Percentiles rank a stretch among this genome's conserved stretches.
phyloP scores from a whole-genome alignment of 2,888 invertebrate genomes.

The Apamea crenata region DNA sequence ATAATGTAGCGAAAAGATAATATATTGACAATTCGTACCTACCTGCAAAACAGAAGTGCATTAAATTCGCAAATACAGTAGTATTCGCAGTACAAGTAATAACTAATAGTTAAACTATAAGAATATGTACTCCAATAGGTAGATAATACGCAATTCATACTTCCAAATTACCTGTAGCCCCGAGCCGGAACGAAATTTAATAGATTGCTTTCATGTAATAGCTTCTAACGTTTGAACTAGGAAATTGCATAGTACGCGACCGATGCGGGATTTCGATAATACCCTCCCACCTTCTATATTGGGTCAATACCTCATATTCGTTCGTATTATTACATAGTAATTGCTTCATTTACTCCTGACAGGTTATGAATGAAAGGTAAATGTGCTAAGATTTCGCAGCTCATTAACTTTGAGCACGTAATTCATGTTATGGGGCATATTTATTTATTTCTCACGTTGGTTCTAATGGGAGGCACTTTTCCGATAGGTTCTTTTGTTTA shows the following conservation, averaged over 20 bases:
- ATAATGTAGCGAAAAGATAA: not conserved
- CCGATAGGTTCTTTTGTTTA: constrained; percentile 8
- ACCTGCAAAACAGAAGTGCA: not conserved
- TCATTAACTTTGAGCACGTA: constrained; percentile 46
- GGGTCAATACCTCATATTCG: constrained; percentile 47
- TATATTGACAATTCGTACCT: not conserved
- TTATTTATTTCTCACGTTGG: constrained; percentile 41
- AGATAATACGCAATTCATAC: constrained; percentile 44
- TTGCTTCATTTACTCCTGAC: constrained; percentile 60
- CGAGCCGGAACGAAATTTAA: constrained; percentile 64
- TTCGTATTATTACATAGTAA: constrained; percentile 47
- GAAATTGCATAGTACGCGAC: constrained; percentile 70
- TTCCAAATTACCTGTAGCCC: constrained; percentile 53
- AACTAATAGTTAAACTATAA: constrained; percentile 17
- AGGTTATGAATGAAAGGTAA: constrained; percentile 48
- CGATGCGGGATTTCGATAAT: constrained; percentile 57
- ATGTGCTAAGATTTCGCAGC: constrained; percentile 44
- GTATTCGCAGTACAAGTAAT: not conserved
- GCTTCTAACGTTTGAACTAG: constrained; percentile 69
- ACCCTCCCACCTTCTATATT: constrained; percentile 32
- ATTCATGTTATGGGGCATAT: constrained; percentile 32
- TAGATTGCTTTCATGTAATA: constrained; percentile 72
- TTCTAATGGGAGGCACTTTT: constrained; percentile 22
- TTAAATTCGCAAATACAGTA: not conserved
- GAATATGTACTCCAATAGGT: constrained; percentile 14